Percentiles rank a stretch among this genome's conserved stretches.
Conservation (phyloP, 92 coral and sea anemone genomes). For the Heliopora coerulea region DNA sequence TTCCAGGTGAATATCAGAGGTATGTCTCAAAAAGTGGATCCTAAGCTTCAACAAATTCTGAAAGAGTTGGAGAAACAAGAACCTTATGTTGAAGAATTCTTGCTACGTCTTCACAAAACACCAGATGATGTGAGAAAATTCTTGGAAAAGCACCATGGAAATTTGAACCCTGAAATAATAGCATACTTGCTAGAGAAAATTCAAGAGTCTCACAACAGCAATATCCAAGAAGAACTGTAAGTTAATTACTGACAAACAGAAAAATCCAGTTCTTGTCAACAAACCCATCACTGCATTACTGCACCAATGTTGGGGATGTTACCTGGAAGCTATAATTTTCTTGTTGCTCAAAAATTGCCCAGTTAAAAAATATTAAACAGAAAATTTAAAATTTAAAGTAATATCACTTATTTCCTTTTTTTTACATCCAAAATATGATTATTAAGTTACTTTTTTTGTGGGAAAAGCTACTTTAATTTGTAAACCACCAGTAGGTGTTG, state of each 20-base stretch:
- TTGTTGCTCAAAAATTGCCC: no score
- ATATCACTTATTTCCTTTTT: no score
- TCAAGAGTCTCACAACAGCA: neutral
- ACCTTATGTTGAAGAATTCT: constrained; percentile 73
- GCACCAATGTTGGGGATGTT: no score
- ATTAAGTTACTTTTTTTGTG: no score
- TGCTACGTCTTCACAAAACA: constrained; percentile 66
- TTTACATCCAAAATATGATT: no score
- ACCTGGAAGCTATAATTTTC: no score
- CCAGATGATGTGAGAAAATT: constrained; percentile 58
- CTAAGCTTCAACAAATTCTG: constrained; percentile 44
- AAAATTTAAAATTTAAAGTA: no score
- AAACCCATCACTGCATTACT: no score
- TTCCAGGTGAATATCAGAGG: constrained; percentile 83
- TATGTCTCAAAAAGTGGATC: constrained; percentile 53
- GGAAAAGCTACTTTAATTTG: no score
- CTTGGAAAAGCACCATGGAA: constrained; percentile 43
- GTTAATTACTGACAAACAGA: neutral
- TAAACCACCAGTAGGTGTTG: no score
- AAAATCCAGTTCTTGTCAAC: no score
- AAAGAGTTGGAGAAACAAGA: constrained; percentile 50
- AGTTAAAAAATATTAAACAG: no score
- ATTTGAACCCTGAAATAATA: constrained; percentile 48
- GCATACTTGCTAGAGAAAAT: constrained; percentile 47
- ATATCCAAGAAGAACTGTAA: neutral